phyloP scores from a whole-genome alignment of 2,888 invertebrate genomes.

The Octodonta nipae region DNA sequence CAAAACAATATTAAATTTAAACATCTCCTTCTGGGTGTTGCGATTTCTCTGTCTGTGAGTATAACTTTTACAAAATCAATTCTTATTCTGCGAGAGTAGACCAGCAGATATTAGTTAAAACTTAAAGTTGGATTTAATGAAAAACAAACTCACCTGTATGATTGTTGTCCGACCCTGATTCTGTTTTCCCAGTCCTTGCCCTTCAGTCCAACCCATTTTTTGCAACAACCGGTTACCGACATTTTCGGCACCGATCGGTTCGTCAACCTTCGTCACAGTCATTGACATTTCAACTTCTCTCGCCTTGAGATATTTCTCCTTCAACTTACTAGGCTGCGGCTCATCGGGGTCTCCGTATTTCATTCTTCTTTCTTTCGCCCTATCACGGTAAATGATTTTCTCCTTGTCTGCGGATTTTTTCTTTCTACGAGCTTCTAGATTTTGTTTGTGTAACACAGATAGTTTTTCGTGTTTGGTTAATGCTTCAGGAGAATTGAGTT shows the following conservation, averaged over 20 bases:
- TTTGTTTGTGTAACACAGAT: slow-evolving; percentile 89
- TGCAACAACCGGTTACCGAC: slow-evolving; percentile 90
- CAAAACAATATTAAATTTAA: no score
- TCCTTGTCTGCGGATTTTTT: slow-evolving; percentile 23
- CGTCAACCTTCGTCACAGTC: slow-evolving; percentile 45
- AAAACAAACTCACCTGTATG: slow-evolving; percentile 71
- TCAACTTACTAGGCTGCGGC: slow-evolving; percentile 57
- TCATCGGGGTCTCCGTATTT: slow-evolving; percentile 85
- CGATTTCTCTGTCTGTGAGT: no score
- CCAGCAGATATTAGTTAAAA: no score
- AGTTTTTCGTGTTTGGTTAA: slow-evolving; percentile 81
- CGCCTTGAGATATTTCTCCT: slow-evolving; percentile 57
- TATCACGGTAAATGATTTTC: slow-evolving; percentile 64
- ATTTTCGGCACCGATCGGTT: slow-evolving; percentile 71
- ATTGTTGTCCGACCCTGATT: slow-evolving; percentile 89
- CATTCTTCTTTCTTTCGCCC: slow-evolving; percentile 87
- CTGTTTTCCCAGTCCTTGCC: slow-evolving; percentile 83
- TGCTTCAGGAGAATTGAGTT: slow-evolving; percentile 80
- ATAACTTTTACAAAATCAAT: no score
- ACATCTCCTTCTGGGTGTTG: no score
- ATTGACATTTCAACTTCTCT: slow-evolving; percentile 36
- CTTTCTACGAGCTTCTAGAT: slow-evolving; percentile 42
- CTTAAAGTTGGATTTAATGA: no score
- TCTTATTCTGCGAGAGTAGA: no score
- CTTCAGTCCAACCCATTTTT: slow-evolving; percentile 99